A percentile compares a stretch with the other conserved stretches of the same genome.
Evolutionary conservation across 2,797 vertebrate species (phyloP).

Genomic region (Cossypha niveicapilla): DNA sequence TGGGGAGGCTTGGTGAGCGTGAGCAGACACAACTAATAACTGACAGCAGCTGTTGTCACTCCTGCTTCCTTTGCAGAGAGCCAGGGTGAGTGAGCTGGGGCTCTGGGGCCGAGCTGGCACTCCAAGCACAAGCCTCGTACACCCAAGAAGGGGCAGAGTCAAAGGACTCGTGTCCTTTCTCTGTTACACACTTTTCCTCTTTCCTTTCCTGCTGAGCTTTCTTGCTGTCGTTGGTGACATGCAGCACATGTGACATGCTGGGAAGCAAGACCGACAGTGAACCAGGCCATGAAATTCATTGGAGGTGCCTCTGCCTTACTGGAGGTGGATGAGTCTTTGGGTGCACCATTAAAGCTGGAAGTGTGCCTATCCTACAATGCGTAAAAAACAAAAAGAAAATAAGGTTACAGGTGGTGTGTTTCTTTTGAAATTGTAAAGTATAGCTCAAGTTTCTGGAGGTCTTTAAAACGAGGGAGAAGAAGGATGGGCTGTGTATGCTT

Average conservation of each 20-base stretch:
- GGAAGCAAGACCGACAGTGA: neutral
- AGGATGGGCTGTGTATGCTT: neutral
- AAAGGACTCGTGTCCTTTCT: neutral
- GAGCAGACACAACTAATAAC: neutral
- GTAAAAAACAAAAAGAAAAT: neutral
- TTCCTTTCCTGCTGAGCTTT: neutral
- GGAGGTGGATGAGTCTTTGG: neutral
- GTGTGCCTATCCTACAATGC: accelerated
- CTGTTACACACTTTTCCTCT: neutral
- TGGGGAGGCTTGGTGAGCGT: neutral
- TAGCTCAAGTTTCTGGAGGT: neutral
- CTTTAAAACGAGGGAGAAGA: neutral
- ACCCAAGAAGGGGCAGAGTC: neutral
- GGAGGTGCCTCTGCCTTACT: neutral
- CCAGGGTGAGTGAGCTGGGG: neutral
- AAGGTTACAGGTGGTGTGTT: neutral
- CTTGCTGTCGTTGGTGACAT: neutral
- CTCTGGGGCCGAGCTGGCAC: neutral
- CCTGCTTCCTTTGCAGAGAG: neutral
- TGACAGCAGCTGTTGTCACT: neutral
- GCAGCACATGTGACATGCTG: accelerated
- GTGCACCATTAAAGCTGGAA: neutral
- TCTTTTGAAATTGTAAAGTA: neutral
- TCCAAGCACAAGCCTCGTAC: neutral
- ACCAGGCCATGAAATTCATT: neutral